Conservation (phyloP, 2,888 invertebrate genomes). For the Ormyrus labotus region DNA sequence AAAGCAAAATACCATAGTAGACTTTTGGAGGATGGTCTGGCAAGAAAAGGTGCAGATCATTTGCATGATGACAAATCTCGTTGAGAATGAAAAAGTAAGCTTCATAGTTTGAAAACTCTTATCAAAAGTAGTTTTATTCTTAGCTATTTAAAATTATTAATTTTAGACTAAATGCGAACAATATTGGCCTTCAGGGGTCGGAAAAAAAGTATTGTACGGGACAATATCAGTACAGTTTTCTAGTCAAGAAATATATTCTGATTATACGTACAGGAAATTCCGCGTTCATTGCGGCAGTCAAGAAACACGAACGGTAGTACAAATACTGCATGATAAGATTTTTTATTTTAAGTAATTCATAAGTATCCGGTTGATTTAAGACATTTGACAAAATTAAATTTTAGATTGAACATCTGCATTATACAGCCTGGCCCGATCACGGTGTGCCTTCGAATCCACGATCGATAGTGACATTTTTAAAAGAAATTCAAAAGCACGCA, state of each 20-base stretch:
- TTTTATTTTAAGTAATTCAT: too few species aligned
- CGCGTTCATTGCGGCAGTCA: conserved; percentile 63
- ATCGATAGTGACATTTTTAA: conserved; percentile 72
- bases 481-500: conserved; percentile 64
- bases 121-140: too few species aligned
- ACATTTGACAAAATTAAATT: conserved; percentile 7
- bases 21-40: conserved; percentile 77
- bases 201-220: conserved; percentile 71
- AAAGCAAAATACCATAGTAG: conserved; percentile 71
- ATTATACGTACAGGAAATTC: conserved; percentile 72
- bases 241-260: conserved; percentile 69
- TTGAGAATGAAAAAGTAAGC: conserved; percentile 75
- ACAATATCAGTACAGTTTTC: conserved; percentile 69
- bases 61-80: conserved; percentile 76
- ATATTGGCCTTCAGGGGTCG: conserved; percentile 77
- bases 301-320: conserved; percentile 38
- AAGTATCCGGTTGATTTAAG: too few species aligned
- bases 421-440: conserved; percentile 78
- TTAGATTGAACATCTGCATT: conserved; percentile 77
- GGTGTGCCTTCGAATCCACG: conserved; percentile 75
- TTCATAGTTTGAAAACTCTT: neutral
- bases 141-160: neutral
- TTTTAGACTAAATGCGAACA: conserved; percentile 76
- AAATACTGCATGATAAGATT: too few species aligned
- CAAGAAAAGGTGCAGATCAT: conserved; percentile 76